These are phyloP conservation scores for Pitangus sulphuratus DNA, from an alignment of 2,797 vertebrate species.

Conservation along the genomic window DNA sequence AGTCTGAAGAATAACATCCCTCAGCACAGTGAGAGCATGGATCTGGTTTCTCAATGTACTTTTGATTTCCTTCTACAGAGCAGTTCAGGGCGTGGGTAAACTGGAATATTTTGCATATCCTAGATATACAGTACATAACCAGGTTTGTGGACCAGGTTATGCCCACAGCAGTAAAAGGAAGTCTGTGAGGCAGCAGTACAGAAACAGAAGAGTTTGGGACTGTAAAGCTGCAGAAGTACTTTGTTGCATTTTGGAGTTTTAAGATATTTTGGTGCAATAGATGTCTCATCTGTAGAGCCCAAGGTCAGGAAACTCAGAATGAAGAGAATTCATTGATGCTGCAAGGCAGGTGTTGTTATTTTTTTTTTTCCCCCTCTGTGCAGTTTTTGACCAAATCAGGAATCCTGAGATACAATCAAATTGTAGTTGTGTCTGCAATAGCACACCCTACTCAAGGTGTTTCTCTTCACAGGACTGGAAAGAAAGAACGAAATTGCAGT, in stretches of 20 bases:
- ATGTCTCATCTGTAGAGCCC: not conserved
- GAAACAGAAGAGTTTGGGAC: not conserved
- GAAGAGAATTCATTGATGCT: not conserved
- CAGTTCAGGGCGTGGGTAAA: not conserved
- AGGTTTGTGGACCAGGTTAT: not conserved
- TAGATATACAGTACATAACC: not conserved
- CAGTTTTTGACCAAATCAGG: not conserved
- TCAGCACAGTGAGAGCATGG: not conserved
- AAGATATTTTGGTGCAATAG: not conserved
- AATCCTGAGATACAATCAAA: not conserved
- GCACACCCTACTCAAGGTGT: not conserved
- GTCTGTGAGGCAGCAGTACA: not conserved
- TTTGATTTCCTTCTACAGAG: not conserved
- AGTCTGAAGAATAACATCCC: not conserved
- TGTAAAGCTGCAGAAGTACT: not conserved
- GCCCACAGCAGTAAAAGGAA: not conserved
- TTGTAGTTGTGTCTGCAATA: not conserved
- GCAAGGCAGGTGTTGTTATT: not conserved
- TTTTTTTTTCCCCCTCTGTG: not conserved
- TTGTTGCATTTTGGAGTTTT: not conserved
- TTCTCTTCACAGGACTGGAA: not conserved
- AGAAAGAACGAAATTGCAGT: not conserved
- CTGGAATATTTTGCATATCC: not conserved
- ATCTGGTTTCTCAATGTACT: not conserved
- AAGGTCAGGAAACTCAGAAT: not conserved